Evolutionary conservation across 2,888 invertebrate genomes (phyloP), one percentile per base, ranked within the genome.

Genomic region (Helobdella robusta): DNA sequence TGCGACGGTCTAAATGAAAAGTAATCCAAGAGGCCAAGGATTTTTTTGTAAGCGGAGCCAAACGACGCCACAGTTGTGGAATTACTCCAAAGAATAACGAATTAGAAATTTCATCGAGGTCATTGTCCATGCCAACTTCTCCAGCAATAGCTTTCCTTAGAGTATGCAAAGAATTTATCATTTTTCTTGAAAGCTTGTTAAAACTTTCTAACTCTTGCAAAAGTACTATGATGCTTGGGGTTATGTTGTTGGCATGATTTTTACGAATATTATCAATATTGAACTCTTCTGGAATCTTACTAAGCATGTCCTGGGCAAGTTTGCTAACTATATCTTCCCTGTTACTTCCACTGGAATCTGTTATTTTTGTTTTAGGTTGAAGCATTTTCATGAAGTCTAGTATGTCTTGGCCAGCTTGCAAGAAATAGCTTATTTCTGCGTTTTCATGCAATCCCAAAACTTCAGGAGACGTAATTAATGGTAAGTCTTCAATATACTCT

Each of bases 401-500:
- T 83, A 92, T 89, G 76, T 86, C 87, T 72, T 87, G 86, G 11
- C 89, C 87, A 0, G 90, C 88, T 77, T 87, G 86, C 64, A 90
- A 90, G 79, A 91, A 91, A 81, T 91, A 92, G 8, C 90, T 90
- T 75, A 92, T 92, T 83, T 93, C 92, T 0, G 91, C 91, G 81
- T 93, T 93, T n/a, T 90, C 86, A 81, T 93, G 91, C 59, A 93
- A 81, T 8, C 93, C 93, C 81, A 92, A 91, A 64, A 92, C 90
- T 77, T 89, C 89, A 1, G 92, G 92, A 18, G 87, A 86, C 79
- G 91, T 91, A 25, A 86, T 85, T 67, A 91, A 79, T 0, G 92
- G 91, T 50, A 92, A 81, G 52, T 83, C 83, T 75, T 92, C 90
- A 74, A 93, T 88, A 75, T 84, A 85, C 52, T 84, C 89, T 88